A percentile compares a stretch with the other conserved stretches of the same genome.
phyloP scores from a whole-genome alignment of 2,888 invertebrate genomes.

The Melinaea menophilus region DNA sequence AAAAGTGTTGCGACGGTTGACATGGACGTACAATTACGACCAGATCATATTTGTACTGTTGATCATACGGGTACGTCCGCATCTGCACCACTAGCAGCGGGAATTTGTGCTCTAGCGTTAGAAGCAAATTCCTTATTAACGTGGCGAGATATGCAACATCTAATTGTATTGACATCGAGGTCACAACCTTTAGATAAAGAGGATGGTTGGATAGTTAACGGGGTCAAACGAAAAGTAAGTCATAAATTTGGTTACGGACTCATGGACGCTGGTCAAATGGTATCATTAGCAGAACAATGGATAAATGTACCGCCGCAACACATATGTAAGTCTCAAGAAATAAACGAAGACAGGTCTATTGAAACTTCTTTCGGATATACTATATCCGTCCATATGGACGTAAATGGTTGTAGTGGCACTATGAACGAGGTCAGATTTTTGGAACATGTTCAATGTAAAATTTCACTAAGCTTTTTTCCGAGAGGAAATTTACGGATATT shows the following conservation, averaged over 20 bases:
- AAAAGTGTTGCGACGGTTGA: constrained; percentile 94
- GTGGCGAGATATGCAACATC: constrained; percentile 98
- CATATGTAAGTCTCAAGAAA: constrained; percentile 94
- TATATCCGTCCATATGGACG: constrained; percentile 90
- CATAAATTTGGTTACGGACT: constrained; percentile 99
- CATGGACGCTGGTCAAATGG: constrained; percentile 97
- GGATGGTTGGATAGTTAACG: constrained; percentile 95
- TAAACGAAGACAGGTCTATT: constrained; percentile 89
- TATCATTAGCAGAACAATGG: constrained; percentile 95
- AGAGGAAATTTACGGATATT: constrained; percentile 94
- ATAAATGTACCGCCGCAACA: constrained; percentile 95
- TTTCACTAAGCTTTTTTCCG: constrained; percentile 93
- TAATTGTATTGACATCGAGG: constrained; percentile 93
- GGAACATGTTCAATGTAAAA: constrained; percentile 98
- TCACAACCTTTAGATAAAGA: constrained; percentile 93
- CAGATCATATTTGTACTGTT: constrained; percentile 92
- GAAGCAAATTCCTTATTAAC: constrained; percentile 95
- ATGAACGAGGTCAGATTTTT: constrained; percentile 92
- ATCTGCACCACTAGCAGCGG: constrained; percentile 95
- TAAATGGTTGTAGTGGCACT: constrained; percentile 92
- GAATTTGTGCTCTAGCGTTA: constrained; percentile 94
- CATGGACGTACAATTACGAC: constrained; percentile 91
- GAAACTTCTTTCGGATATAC: constrained; percentile 86
- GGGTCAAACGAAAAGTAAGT: constrained; percentile 94
- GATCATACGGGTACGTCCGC: constrained; percentile 96